Evolutionary conservation across 2,113 vertebrate genomes (phyloP), one percentile per base, ranked within the genome.

Genomic region (Scortum barcoo): DNA sequence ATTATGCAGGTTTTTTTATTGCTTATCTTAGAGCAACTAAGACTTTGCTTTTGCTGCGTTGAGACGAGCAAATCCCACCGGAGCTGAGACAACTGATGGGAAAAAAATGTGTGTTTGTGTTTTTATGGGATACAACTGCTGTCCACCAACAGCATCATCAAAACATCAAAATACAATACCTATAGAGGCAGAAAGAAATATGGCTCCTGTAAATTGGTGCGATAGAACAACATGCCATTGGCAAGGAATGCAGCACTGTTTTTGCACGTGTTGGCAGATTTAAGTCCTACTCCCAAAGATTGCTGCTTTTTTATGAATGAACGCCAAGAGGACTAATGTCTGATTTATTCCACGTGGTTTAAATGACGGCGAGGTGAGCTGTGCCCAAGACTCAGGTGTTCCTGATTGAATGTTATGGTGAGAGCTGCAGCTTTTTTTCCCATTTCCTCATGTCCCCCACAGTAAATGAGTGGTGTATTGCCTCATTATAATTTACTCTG

Each of bases 281-380:
- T 33, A 72, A 61, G 58, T 68, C 36, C n/a, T 72, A 53, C 36
- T 69, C 48, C 6, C 50, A 60, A 14, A 30, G 13, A 66, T 70
- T 62, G 24, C 62, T 67, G 61, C 16, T 30, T 70, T 70, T 30
- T 71, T 68, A 44, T 83, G 11, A 69, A 65, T 63, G n/a, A 58
- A 65, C 48, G 58, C 51, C 38, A 71, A 30, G 30, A 74, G 11
- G 48, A 62, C 33, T 67, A 78, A 88, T 68, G 22, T 44, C 63
- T 58, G 72, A 86, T 78, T 79, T 42, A 72, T 58, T 83, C 44
- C 53, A 54, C 22, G 11, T 63, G 42, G 51, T 30, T 51, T 61
- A 84, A 73, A 71, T 71, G 22, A 68, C 76, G 53, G 48, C 70
- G 44, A 74, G 56, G 78, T 74, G 63, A 77, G 57, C 57, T 57